Evolutionary conservation across 1,140 invertebrate species (phyloP), one percentile per base, ranked within the genome.

Genomic region (Anoplophora glabripennis): DNA sequence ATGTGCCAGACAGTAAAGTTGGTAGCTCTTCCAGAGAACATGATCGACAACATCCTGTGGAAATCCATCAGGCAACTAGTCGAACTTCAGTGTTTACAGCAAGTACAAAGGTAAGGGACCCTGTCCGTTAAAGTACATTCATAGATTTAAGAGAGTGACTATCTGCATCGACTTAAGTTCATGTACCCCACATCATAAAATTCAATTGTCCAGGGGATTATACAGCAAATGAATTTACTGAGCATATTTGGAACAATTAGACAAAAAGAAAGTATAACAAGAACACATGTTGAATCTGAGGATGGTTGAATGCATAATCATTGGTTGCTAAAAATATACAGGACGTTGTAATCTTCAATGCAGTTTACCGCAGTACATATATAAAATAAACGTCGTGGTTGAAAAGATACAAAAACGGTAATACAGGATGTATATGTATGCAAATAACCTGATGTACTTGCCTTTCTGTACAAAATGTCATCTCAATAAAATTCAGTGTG

Each of bases 1-100:
- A 73, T 63, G 38, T 51, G n/a, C 36, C 64, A n/a, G 80, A 89
- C 34, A 85, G 87, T 70, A 81, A 82, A 58, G 21, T 37, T 28
- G 66, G 65, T 10, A 70, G 65, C 88, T 63, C 65, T 28, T 74
- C 71, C 9, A 71, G 64, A 57, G 71, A 72, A 41, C 54, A 56
- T 15, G 70, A 72, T 48, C 37, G 61, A 35, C 63, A 68, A 60
- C 61, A 63, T 28, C 21, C 21, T 44, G 70, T 66, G 34, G 71
- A 74, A 68, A 63, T 74, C 42, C 65, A 73, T 63, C 66, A 71
- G 55, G 70, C 70, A 10, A 69, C 67, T 47, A 74, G 72, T 42
- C 66, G 66, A 58, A 70, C 72, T 17, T 74, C 72, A 21, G 66
- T 73, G 18, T 72, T 66, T 45, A 70, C 72, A 35, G 62, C 66